phyloP scores from a whole-genome alignment of 2,888 invertebrate species.

The Blera fallax region DNA sequence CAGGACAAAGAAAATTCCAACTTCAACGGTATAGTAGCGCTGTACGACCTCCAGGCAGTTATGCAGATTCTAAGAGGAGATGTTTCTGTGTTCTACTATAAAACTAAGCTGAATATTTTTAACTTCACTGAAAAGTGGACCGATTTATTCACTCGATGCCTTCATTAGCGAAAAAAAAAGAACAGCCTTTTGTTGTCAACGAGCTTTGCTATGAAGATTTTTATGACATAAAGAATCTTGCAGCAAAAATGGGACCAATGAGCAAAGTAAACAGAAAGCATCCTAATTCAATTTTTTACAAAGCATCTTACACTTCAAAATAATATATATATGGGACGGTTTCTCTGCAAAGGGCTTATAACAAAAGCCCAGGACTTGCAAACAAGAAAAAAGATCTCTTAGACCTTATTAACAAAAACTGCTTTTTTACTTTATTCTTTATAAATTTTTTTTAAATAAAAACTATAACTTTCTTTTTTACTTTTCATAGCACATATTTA shows the following conservation, averaged over 20 bases:
- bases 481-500: not conserved
- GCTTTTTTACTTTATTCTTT: not conserved
- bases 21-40: not conserved
- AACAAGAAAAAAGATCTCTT: not conserved
- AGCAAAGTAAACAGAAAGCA: not conserved
- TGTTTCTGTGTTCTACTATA: slow-evolving; percentile 60
- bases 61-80: slow-evolving; percentile 60
- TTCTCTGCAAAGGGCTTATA: slow-evolving; percentile 17
- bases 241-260: not conserved
- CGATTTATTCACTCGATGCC: slow-evolving; percentile 28
- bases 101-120: slow-evolving; percentile 64
- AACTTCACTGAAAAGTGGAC: slow-evolving; percentile 48
- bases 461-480: not conserved
- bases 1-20: slow-evolving; percentile 1
- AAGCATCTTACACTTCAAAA: not conserved
- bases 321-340: not conserved
- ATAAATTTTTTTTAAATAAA: not conserved
- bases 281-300: not conserved
- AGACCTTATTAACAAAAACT: slow-evolving; percentile 9
- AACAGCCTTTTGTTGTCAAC: slow-evolving; percentile 16
- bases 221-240: slow-evolving; percentile 8
- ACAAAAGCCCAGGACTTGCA: not conserved
- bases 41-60: slow-evolving; percentile 61
- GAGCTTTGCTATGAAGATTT: slow-evolving; percentile 3
- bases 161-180: slow-evolving; percentile 24